Evolutionary conservation across 1,140 invertebrate genomes (phyloP).

Genomic region (Drosophila hydei): DNA sequence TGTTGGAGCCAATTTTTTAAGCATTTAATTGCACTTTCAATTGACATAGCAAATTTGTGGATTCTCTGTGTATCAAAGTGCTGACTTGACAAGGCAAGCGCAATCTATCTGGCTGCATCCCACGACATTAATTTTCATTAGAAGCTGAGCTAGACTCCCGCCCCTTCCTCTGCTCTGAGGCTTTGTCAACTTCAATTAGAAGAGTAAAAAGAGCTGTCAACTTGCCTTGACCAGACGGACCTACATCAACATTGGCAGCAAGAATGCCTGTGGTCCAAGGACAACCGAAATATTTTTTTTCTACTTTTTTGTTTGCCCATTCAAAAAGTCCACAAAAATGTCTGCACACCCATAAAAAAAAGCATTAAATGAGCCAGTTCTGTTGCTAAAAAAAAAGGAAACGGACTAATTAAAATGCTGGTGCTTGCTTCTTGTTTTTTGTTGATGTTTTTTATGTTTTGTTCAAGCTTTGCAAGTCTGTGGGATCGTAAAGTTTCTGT

Average conservation of each 20-base stretch:
- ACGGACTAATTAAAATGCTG: constrained; percentile 70
- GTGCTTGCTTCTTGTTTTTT: constrained; percentile 31
- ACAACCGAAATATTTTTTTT: constrained; percentile 13
- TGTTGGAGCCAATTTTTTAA: too few relatives aligned
- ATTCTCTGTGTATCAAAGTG: too few relatives aligned
- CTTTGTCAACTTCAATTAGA: constrained; percentile 28
- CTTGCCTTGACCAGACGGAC: constrained; percentile 3
- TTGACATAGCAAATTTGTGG: too few relatives aligned
- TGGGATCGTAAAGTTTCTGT: constrained; percentile 11
- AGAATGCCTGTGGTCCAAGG: constrained; percentile 20
- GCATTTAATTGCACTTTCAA: not conserved
- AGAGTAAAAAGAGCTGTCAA: not conserved
- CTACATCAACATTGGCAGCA: constrained; percentile 35
- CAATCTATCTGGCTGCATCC: not conserved
- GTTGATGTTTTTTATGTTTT: constrained; percentile 20
- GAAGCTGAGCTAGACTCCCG: not conserved
- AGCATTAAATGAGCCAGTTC: constrained; percentile 18
- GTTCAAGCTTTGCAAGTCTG: constrained; percentile 15
- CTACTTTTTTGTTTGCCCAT: too few relatives aligned
- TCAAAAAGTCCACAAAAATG: constrained; percentile 29
- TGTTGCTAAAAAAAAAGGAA: constrained; percentile 24
- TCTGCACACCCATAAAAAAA: constrained; percentile 15
- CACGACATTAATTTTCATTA: constrained; percentile 26
- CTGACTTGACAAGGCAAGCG: not conserved
- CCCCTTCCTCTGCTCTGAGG: not conserved